Base-by-base conservation (phyloP, 2,888 invertebrate species). In the Oscheius myriophilus region DNA sequence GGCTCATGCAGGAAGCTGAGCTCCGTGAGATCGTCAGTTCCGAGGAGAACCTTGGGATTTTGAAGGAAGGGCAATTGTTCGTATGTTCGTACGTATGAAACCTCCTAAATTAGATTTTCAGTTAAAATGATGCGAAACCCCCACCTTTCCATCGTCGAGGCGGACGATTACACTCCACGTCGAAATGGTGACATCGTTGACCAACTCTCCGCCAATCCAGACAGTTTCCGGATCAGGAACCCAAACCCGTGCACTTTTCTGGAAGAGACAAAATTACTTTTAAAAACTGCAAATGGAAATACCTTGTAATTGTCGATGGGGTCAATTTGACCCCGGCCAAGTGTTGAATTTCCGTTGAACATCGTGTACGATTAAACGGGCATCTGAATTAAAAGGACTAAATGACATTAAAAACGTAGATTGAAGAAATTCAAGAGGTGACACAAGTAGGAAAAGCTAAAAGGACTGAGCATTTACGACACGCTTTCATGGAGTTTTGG, bases 1-100 rank as follows among this genome's bases (percentile, higher is more conserved):
- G 98, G 97, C 88, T 98, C 97, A 89, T 98, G 97, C 0, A 98
- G 90, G 88, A 97, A 97, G 1, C 96, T 96, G 21, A 98, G 90
- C 0, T 95, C 93, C 0, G 97, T 98, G 75, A 98, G 91, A 89
- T 98, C 97, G 89, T 97, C 96, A 89, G 95, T 94, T 6, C 97
- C 97, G 79, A 96, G 93, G 75, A 98, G 90, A 77, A 98, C 93
- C 64, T 94, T 92, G 0, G 97, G 97, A 89, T 98, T 98, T 69
- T 94, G 90, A 61, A 97, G 89, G 3, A 93, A 95, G 0, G 97
- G 97, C 83, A 97, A 90, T 16, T 79, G 77, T 21, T 78, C 79
- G 14, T 70, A 45, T 1, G 72, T n/a, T n/a, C n/a, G n/a, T n/a
- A n/a, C n/a, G n/a, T n/a, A 70, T 3, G 41, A 70, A 25, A 79